phyloP scores from a whole-genome alignment of 2,113 vertebrate genomes.

The Oostethus manadensis region DNA sequence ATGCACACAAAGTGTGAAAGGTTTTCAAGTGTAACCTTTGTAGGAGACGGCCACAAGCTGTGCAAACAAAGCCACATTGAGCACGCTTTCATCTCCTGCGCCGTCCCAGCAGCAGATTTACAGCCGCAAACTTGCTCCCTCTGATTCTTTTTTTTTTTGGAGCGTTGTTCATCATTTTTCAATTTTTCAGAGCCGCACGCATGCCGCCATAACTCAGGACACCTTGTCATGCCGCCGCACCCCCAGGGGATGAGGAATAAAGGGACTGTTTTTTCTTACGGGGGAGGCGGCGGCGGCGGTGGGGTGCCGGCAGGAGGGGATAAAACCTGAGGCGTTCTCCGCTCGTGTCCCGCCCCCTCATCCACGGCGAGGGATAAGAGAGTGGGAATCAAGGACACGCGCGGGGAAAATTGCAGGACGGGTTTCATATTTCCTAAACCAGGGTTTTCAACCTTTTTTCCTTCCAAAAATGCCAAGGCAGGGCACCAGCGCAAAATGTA shows the following conservation, averaged over 20 bases:
- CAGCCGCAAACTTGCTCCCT: constrained; percentile 47
- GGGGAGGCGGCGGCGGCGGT: background rate
- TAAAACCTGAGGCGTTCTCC: constrained; percentile 30
- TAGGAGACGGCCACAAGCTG: constrained; percentile 3
- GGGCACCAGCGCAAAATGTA: too few species aligned
- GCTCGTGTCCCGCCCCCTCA: constrained; percentile 21
- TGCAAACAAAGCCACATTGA: constrained; percentile 14
- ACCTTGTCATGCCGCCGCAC: constrained; percentile 46
- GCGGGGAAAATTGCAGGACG: constrained; percentile 19
- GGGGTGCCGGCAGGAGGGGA: background rate
- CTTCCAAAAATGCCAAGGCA: too few species aligned
- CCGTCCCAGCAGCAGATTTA: constrained; percentile 56
- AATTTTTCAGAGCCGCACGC: constrained; percentile 50
- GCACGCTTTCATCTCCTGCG: constrained; percentile 39
- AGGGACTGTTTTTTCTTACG: constrained; percentile 19
- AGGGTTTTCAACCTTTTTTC: too few species aligned
- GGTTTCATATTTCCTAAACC: constrained; percentile 28
- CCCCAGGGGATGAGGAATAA: constrained; percentile 24
- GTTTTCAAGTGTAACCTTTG: constrained; percentile 7
- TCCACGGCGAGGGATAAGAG: constrained; percentile 46
- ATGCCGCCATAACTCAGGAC: constrained; percentile 46
- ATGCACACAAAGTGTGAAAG: constrained; percentile 22
- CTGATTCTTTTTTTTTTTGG: constrained; percentile 23
- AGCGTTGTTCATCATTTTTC: constrained; percentile 65
- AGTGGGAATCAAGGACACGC: constrained; percentile 42